phyloP scores from a whole-genome alignment of 2,888 invertebrate genomes.

The Syrista parreyssii region DNA sequence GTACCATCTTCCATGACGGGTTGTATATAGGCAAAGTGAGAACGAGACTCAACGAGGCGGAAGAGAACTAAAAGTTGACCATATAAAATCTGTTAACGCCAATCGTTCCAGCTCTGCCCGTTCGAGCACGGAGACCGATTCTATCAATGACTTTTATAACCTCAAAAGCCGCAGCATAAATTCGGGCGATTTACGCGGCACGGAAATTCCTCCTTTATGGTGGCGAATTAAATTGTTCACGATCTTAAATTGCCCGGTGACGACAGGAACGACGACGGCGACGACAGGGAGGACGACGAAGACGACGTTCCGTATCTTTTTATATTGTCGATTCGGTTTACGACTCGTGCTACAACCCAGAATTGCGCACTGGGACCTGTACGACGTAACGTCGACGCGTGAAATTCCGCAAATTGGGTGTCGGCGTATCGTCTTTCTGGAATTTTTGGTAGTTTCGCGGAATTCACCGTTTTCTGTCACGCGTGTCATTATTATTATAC shows the following conservation, averaged over 20 bases:
- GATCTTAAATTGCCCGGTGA: background rate
- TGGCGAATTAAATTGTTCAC: background rate
- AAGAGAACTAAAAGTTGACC: conserved; percentile 26
- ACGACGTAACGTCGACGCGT: no score
- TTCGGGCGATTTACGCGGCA: conserved; percentile 7
- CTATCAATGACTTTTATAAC: conserved; percentile 24
- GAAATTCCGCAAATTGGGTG: background rate
- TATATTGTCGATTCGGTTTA: background rate
- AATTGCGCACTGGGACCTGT: background rate
- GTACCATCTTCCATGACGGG: conserved; percentile 4
- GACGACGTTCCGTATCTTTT: background rate
- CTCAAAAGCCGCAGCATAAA: conserved; percentile 11
- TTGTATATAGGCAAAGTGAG: conserved; percentile 14
- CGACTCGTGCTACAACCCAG: background rate
- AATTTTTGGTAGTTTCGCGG: background rate
- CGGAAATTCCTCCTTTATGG: background rate
- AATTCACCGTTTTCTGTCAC: background rate
- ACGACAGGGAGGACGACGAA: background rate
- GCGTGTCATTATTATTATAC: background rate
- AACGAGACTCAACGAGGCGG: conserved; percentile 16
- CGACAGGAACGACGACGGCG: background rate
- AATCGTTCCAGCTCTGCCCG: conserved; percentile 34
- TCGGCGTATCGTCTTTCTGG: background rate
- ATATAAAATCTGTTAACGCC: conserved; percentile 39
- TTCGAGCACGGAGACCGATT: conserved; percentile 32